Evolutionary conservation across 2,113 vertebrate species (phyloP).

Genomic region (Polypterus bichir): DNA sequence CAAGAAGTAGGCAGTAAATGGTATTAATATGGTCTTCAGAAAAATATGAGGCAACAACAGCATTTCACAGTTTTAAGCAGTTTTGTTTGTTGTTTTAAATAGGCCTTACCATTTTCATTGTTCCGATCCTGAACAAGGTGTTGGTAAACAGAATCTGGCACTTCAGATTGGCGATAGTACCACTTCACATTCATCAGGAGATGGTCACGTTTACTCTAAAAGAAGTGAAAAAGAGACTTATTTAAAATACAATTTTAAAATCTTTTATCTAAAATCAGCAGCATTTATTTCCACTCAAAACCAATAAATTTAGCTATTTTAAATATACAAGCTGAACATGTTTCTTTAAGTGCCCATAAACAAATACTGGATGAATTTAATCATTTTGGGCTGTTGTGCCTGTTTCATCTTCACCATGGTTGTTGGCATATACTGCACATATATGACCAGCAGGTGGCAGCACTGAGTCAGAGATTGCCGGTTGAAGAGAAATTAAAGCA

Average conservation of each 20-base stretch:
- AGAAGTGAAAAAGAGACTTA: slow-evolving; percentile 27
- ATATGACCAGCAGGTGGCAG: slow-evolving; percentile 62
- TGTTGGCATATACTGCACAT: no score
- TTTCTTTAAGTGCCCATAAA: slow-evolving; percentile 16
- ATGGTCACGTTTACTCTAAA: slow-evolving; percentile 97
- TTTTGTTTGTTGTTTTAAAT: no score
- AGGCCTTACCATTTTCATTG: slow-evolving; percentile 84
- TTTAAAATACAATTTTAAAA: no score
- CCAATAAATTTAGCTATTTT: background rate
- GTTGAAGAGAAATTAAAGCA: slow-evolving; percentile 5
- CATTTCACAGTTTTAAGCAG: no score
- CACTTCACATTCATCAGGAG: slow-evolving; percentile 98
- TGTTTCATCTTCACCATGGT: no score
- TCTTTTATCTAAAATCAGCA: no score
- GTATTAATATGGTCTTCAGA: no score
- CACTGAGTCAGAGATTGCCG: slow-evolving; percentile 51
- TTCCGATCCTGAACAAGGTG: slow-evolving; percentile 98
- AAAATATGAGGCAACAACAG: no score
- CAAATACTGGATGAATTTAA: background rate
- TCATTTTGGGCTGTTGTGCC: no score
- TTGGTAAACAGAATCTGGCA: slow-evolving; percentile 97
- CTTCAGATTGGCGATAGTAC: slow-evolving; percentile 99
- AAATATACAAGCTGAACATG: slow-evolving; percentile 16
- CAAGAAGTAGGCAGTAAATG: no score
- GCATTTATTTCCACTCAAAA: background rate